These are phyloP conservation scores for Oreohelix idahoensis DNA, from an alignment of 1,140 invertebrate genomes.

Conservation along the genomic window DNA sequence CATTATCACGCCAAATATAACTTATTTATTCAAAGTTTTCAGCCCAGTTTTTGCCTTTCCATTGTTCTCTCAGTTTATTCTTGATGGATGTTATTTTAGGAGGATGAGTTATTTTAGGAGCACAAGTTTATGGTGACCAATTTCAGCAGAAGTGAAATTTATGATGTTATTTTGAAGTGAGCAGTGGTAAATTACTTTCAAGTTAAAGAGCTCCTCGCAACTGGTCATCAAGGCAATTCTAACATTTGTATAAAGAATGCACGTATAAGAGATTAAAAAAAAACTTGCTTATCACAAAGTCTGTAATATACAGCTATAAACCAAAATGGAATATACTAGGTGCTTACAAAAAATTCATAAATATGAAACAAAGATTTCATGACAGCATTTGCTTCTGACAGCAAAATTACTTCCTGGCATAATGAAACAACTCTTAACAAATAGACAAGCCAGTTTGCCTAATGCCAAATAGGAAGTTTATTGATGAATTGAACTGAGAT, in stretches of 20 bases:
- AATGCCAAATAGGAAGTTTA: conserved; percentile 17
- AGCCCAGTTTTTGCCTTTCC: no score
- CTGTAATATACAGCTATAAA: not conserved
- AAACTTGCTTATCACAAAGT: not conserved
- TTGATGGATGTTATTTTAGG: no score
- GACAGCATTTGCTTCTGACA: not conserved
- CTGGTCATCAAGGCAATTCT: no score
- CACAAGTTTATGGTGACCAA: no score
- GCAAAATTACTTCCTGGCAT: conserved; percentile 14
- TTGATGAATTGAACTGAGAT: not conserved
- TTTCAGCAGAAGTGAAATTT: no score
- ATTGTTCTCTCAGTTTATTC: no score
- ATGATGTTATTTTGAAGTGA: no score
- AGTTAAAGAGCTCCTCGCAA: no score
- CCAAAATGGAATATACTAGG: not conserved
- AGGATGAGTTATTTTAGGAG: no score
- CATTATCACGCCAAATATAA: no score
- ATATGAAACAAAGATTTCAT: not conserved
- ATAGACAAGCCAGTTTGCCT: not conserved
- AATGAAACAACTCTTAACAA: conserved; percentile 24
- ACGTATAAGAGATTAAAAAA: not conserved
- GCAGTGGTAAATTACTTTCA: no score
- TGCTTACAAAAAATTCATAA: not conserved
- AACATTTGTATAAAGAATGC: not conserved
- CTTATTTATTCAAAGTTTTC: no score